Evolutionary conservation across 2,113 vertebrate species (phyloP).

Genomic region (human (Homo sapiens)): DNA sequence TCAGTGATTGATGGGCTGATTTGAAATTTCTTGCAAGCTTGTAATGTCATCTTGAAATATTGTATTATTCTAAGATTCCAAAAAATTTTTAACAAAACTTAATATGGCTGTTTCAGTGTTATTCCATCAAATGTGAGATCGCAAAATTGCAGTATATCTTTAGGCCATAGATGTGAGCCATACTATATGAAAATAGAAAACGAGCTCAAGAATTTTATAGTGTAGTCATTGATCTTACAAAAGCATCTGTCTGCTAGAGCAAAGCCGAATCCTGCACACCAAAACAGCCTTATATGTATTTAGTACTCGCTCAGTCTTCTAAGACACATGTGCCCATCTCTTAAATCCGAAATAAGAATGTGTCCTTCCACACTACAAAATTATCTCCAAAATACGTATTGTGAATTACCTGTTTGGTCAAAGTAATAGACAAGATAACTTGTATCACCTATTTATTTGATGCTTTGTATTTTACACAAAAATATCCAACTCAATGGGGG

Average conservation of each 20-base stretch:
- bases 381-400: conserved; percentile 16
- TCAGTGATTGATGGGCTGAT: not conserved
- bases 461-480: conserved; percentile 17
- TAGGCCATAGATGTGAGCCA: conserved; percentile 18
- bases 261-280: not conserved
- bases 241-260: not conserved
- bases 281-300: not conserved
- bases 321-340: not conserved
- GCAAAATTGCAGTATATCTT: conserved; percentile 29
- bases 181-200: conserved; percentile 42
- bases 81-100: conserved; percentile 38
- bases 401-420: not conserved
- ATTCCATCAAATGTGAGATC: conserved; percentile 38
- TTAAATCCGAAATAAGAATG: not conserved
- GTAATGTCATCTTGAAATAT: conserved; percentile 30
- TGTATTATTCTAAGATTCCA: conserved; percentile 51
- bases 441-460: conserved; percentile 5
- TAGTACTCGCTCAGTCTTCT: not conserved
- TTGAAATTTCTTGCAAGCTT: conserved; percentile 29
- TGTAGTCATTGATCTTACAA: conserved; percentile 21
- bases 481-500: not conserved
- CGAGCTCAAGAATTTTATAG: conserved; percentile 14
- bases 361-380: not conserved
- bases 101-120: conserved; percentile 15
- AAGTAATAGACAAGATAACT: conserved; percentile 38